Percentiles rank a stretch among this genome's conserved stretches.
phyloP scores from a whole-genome alignment of 1,140 invertebrate species.

The Maconellicoccus hirsutus region DNA sequence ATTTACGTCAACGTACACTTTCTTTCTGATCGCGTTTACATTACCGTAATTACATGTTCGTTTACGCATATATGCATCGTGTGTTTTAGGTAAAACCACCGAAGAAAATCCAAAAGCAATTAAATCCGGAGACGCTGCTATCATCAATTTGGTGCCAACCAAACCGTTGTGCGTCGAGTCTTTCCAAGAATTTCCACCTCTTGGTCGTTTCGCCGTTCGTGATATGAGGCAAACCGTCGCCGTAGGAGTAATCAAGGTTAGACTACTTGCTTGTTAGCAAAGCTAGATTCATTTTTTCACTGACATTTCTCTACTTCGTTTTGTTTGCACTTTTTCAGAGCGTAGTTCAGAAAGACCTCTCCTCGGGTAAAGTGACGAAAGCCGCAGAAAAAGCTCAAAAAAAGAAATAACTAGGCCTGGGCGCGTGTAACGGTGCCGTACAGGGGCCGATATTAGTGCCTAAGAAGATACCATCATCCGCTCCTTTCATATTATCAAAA shows the following conservation, averaged over 20 bases:
- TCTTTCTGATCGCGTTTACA: too few species aligned
- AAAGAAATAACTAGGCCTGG: constrained; percentile 84
- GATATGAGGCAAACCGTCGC: constrained; percentile 99
- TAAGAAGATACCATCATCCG: constrained; percentile 28
- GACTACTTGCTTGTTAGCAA: background rate
- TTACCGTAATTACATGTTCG: too few species aligned
- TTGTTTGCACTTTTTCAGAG: constrained; percentile 34
- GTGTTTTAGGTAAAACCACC: constrained; percentile 54
- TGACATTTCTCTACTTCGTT: background rate
- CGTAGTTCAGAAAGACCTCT: constrained; percentile 73
- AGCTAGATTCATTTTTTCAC: background rate
- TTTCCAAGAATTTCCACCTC: constrained; percentile 93
- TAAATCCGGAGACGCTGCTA: constrained; percentile 93
- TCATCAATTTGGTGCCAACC: constrained; percentile 79
- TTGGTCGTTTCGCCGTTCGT: constrained; percentile 96
- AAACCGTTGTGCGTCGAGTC: constrained; percentile 97
- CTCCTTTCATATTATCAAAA: constrained; percentile 40
- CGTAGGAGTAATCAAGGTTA: constrained; percentile 88
- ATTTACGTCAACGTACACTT: too few species aligned
- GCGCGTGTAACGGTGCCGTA: constrained; percentile 39
- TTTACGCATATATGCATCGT: too few species aligned
- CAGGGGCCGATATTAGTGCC: constrained; percentile 26
- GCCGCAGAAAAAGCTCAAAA: constrained; percentile 93
- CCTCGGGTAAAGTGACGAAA: constrained; percentile 88
- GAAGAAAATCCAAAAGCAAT: constrained; percentile 76